Evolutionary conservation across 2,888 invertebrate genomes (phyloP).

Genomic region (Blastobasis adustella): DNA sequence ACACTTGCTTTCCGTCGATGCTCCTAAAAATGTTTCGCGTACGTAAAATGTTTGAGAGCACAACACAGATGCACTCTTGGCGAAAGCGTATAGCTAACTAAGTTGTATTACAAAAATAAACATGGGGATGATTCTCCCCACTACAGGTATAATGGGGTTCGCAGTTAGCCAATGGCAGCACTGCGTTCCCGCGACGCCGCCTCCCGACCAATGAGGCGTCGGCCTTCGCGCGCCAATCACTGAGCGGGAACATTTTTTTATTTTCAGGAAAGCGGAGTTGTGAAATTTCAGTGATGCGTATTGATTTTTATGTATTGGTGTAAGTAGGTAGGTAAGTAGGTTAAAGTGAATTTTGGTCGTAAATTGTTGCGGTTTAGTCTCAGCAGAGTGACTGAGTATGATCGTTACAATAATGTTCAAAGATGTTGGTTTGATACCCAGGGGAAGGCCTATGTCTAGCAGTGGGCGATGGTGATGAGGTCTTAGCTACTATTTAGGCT

Average conservation of each 20-base stretch:
- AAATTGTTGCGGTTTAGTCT: no score
- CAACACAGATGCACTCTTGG: conserved; percentile 1
- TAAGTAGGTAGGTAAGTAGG: no score
- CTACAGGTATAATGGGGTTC: conserved; percentile 35
- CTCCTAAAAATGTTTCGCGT: no score
- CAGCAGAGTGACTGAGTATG: no score
- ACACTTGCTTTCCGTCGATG: background rate
- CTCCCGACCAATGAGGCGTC: conserved; percentile 46
- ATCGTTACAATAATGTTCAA: no score
- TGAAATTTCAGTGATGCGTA: conserved; percentile 45
- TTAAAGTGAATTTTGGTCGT: no score
- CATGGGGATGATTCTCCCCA: conserved; percentile 63
- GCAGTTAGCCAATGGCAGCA: conserved; percentile 34
- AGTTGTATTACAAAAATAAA: conserved; percentile 59
- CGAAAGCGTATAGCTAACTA: conserved; percentile 63
- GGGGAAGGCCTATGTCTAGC: no score
- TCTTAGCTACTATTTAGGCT: no score
- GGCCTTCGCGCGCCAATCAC: conserved; percentile 37
- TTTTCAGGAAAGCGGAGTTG: conserved; percentile 50
- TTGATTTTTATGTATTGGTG: no score
- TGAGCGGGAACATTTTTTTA: conserved; percentile 25
- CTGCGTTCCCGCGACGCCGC: conserved; percentile 33
- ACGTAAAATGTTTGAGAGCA: no score
- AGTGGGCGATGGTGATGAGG: no score
- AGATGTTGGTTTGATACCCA: no score